phyloP scores from a whole-genome alignment of 2,797 vertebrate species.

The Pangasius krempfi region DNA sequence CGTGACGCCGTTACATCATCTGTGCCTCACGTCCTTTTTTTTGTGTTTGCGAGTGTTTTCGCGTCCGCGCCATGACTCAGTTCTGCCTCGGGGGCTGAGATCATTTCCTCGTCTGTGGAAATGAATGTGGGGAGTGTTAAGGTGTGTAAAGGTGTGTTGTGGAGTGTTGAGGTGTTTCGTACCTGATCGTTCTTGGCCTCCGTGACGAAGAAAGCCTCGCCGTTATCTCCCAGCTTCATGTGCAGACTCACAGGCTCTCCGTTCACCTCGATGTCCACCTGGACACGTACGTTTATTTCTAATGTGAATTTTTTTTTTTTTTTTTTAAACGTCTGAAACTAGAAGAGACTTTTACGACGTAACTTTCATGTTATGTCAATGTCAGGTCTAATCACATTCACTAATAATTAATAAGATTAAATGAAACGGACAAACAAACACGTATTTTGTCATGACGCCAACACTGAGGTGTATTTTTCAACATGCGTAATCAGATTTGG shows the following conservation, averaged over 20 bases:
- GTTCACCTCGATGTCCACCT: slow-evolving; percentile 99
- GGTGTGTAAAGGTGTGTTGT: too few species aligned
- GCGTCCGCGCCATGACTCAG: neutral
- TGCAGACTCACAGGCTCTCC: slow-evolving; percentile 91
- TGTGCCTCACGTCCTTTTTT: neutral
- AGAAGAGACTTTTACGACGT: neutral
- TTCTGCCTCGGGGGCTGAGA: neutral
- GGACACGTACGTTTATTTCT: neutral
- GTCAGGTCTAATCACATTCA: neutral
- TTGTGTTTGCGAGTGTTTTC: neutral
- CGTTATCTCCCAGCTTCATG: slow-evolving; percentile 97
- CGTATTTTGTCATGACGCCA: too few species aligned
- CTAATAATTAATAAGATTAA: neutral
- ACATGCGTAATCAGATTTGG: too few species aligned
- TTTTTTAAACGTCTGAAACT: neutral
- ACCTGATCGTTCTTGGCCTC: slow-evolving; percentile 89
- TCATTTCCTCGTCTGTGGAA: neutral
- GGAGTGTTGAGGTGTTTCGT: slow-evolving; percentile 11
- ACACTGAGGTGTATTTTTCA: too few species aligned
- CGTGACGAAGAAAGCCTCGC: slow-evolving; percentile 95
- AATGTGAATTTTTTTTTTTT: neutral
- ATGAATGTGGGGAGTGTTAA: neutral
- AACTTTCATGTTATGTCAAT: neutral
- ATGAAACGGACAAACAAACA: neutral
- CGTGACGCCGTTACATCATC: neutral